A percentile compares a stretch with the other conserved stretches of the same genome.
These are phyloP conservation scores for Eudyptes chrysolophus DNA, from an alignment of 2,113 vertebrate genomes.

Conservation along the genomic window DNA sequence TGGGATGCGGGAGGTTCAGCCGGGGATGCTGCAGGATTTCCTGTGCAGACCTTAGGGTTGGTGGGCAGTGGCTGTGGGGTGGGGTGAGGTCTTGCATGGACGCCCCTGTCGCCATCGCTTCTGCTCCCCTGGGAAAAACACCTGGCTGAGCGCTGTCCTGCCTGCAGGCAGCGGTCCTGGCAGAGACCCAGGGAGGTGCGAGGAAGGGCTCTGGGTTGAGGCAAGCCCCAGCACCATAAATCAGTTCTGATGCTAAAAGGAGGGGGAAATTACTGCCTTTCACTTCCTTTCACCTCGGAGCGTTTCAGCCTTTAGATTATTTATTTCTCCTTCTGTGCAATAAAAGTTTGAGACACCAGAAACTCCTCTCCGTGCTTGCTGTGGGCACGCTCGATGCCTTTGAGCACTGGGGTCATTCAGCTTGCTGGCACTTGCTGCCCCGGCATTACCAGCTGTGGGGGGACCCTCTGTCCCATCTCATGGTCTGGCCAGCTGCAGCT, in stretches of 20 bases:
- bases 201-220: neutral
- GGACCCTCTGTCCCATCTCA: neutral
- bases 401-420: neutral
- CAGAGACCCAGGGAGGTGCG: fast-evolving
- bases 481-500: neutral
- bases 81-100: neutral
- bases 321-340: slow-evolving; percentile 30
- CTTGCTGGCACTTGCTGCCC: fast-evolving
- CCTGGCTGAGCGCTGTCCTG: neutral
- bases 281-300: neutral
- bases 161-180: neutral
- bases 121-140: neutral
- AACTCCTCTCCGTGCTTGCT: neutral
- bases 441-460: fast-evolving
- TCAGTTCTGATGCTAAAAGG: neutral
- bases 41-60: neutral
- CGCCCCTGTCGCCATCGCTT: neutral
- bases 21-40: neutral
- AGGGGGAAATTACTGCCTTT: neutral
- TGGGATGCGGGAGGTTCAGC: neutral
- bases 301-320: neutral
- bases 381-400: neutral
- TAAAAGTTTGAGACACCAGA: neutral
- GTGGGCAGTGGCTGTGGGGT: neutral
- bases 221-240: neutral